Percentiles rank a stretch among this genome's conserved stretches.
phyloP scores from a whole-genome alignment of 1,140 invertebrate species.

The Drosophila sechellia region DNA sequence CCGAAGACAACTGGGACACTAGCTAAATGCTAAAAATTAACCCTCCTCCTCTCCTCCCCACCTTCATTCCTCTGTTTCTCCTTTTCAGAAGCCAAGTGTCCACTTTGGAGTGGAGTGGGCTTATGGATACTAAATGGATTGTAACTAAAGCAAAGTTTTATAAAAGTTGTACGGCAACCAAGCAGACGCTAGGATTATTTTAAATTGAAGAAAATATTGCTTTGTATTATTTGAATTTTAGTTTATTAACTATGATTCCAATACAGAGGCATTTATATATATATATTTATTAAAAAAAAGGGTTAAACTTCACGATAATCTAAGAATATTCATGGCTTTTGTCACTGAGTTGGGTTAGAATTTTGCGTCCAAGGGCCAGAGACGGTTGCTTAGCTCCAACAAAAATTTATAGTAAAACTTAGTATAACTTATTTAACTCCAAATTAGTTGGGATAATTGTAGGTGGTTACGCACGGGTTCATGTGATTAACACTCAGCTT shows the following conservation, averaged over 20 bases:
- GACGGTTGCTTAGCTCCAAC: slow-evolving; percentile 50
- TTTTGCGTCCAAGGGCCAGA: slow-evolving; percentile 62
- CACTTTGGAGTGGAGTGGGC: background rate
- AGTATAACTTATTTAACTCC: background rate
- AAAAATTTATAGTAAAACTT: background rate
- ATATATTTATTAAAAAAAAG: slow-evolving; percentile 3
- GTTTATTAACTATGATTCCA: background rate
- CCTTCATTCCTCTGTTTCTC: background rate
- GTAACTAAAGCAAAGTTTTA: slow-evolving; percentile 1
- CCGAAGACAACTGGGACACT: slow-evolving; percentile 49
- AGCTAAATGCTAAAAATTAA: slow-evolving; percentile 54
- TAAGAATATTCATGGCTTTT: slow-evolving; percentile 11
- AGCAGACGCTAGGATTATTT: background rate
- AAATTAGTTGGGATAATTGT: slow-evolving; percentile 49
- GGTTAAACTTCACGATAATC: background rate
- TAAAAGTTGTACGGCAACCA: background rate
- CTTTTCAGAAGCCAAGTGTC: slow-evolving; percentile 5
- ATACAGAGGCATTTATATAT: background rate
- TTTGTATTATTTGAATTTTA: background rate
- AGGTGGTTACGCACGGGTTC: slow-evolving; percentile 55
- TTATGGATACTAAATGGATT: slow-evolving; percentile 5
- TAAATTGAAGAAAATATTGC: background rate
- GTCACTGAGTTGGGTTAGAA: slow-evolving; percentile 63
- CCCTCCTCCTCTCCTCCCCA: background rate
- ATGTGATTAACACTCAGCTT: slow-evolving; percentile 60